Base-by-base conservation (phyloP, 2,797 vertebrate species). In the Eulemur rubriventer region DNA sequence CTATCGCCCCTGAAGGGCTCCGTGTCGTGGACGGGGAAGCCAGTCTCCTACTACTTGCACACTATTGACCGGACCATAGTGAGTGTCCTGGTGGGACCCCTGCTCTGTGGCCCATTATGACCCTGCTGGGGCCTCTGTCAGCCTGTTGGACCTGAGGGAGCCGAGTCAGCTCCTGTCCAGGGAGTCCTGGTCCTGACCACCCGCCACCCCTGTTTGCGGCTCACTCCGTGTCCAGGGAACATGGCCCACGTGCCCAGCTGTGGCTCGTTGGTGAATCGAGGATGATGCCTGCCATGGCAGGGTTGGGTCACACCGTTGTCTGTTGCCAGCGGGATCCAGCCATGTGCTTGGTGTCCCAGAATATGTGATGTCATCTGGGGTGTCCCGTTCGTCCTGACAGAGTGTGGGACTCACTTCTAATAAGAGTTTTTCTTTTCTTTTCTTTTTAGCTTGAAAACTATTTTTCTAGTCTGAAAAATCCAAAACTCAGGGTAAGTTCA, bases 381-480 rank as follows among this genome's bases (percentile, higher is more conserved):
- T 50, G 13, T 50, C 9, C 2, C 13, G 9, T 43, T 78, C 13
- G 14, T 50, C 26, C 38, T 11, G 9, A 9, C 7, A 9, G 87
- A 50, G 28, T 57, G 6, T 7, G 30, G 7, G 17, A 18, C 35
- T n/a, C 7, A 7, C 55, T 55, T 33, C 52, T 96, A 52, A 94
- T 46, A 7, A 52, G 11, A 33, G 0, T 46, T 65, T 65, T 57
- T 69, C 18, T 50, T 73, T 59, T 35, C 6, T 86, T 92, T 91
- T 88, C 52, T 92, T 97, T 98, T 59, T 99, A 99, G 99, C 99
- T 99, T 99, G 99, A 99, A 99, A 99, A 99, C 98, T 99, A 99
- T 99, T 99, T 99, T 99, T 99, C 99, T 99, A 99, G 99, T 99
- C 99, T 99, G 98, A 99, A 99, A 99, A 99, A 99, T 99, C 99